Percentiles rank a stretch among this genome's conserved stretches.
Evolutionary conservation across 2,113 vertebrate genomes (phyloP).

Genomic region (Hylia prasina): DNA sequence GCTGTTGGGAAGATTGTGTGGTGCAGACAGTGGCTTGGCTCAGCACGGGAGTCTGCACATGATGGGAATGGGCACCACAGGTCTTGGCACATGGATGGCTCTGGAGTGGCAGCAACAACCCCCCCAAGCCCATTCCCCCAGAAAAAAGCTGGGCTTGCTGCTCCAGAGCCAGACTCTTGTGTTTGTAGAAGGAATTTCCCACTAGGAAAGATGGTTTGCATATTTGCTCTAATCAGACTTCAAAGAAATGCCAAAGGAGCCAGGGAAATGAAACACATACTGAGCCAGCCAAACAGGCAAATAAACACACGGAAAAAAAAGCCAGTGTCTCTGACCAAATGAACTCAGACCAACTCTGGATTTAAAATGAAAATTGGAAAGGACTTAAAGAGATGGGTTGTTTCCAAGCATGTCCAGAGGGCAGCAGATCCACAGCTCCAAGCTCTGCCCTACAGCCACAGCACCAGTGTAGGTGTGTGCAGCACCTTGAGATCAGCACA

Average conservation of each 20-base stretch:
- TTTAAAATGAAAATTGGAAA: background rate
- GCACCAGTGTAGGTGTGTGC: fast-evolving
- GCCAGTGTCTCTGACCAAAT: background rate
- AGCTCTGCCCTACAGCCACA: background rate
- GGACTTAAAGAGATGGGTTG: background rate
- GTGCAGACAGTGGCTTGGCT: background rate
- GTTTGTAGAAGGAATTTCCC: constrained; percentile 6
- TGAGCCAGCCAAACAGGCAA: background rate
- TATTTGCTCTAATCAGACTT: constrained; percentile 37
- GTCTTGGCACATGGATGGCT: background rate
- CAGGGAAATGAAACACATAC: constrained; percentile 11
- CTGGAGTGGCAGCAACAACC: background rate
- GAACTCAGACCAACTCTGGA: background rate
- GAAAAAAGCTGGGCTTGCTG: background rate
- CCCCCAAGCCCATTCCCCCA: fast-evolving
- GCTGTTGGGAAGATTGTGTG: background rate
- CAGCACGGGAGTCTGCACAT: fast-evolving
- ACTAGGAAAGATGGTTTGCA: background rate
- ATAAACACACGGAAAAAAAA: background rate
- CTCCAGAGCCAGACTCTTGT: background rate
- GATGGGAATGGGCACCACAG: background rate
- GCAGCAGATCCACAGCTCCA: background rate
- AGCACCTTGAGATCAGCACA: background rate
- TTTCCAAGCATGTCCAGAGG: background rate
- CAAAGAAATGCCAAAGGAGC: constrained; percentile 29